Conservation (phyloP, 2,113 vertebrate genomes). For the Nothoprocta perdicaria region DNA sequence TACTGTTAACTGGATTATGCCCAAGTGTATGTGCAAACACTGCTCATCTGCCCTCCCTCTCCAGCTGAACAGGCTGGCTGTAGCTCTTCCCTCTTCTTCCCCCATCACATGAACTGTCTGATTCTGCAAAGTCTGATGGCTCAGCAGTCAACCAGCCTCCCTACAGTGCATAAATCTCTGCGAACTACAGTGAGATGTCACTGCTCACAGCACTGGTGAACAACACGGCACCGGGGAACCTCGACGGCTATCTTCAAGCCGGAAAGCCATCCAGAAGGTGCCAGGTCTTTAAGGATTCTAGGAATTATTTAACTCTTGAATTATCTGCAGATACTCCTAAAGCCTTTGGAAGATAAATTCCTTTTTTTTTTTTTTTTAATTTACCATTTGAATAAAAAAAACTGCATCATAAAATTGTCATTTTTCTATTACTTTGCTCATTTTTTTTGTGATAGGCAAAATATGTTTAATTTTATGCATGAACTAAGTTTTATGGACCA, state of each 20-base stretch:
- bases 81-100: not conserved
- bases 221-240: accelerated
- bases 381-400: not conserved
- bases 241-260: not conserved
- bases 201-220: accelerated
- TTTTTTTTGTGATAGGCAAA: not conserved
- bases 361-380: not conserved
- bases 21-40: not conserved
- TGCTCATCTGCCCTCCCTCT: not conserved
- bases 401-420: not conserved
- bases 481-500: not conserved
- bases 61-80: not conserved
- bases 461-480: not conserved
- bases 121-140: not conserved
- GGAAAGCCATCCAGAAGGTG: not conserved
- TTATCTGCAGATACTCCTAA: not conserved
- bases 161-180: accelerated
- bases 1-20: not conserved
- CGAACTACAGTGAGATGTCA: not conserved
- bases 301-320: not conserved
- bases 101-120: not conserved
- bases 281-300: not conserved
- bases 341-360: not conserved
- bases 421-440: not conserved
- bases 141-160: not conserved